Base-by-base conservation (phyloP, 2,888 invertebrate genomes). In the Ametastegia equiseti region DNA sequence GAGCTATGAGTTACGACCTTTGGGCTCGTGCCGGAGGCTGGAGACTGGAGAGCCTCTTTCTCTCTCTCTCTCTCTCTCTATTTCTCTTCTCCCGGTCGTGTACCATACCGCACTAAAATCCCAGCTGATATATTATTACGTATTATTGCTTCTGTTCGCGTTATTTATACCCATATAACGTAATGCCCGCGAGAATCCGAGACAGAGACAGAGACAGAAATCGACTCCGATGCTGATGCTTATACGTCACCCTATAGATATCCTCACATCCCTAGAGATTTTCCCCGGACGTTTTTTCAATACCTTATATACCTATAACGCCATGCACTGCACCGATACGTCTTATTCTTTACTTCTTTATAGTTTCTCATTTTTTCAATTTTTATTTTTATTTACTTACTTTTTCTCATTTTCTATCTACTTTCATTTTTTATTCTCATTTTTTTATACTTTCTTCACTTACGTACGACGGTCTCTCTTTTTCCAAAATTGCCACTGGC, bases 71-170 rank as follows among this genome's bases (percentile, higher is more conserved):
- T n/a, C n/a, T n/a, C n/a, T n/a, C n/a, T n/a, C n/a, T n/a, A n/a
- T n/a, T n/a, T n/a, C n/a, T n/a, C n/a, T n/a, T 39, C n/a, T 19
- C n/a, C 33, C 60, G 57, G 19, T n/a, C 67, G 15, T 13, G 87
- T 86, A 89, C 89, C n/a, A n/a, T 89, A 87, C 91, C 88, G 89
- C 88, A 91, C 91, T 91, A 91, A 91, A 91, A 92, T 92, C 91
- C 91, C 90, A 90, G 88, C 91, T 92, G 91, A 92, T 92, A 92
- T 92, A 92, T 92, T 92, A 92, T 92, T 91, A 91, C 91, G 91
- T 91, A 91, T 91, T 91, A 91, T 91, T 91, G 91, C 90, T 89
- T 89, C 89, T 87, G 89, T 90, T 90, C 91, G 90, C 78, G 91
- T 91, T 91, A 91, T 91, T 91, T 91, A 91, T 91, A 91, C 89